Evolutionary conservation across 2,113 vertebrate species (phyloP), one percentile per base, ranked within the genome.

Genomic region (Cyanoramphus novaezelandiae): DNA sequence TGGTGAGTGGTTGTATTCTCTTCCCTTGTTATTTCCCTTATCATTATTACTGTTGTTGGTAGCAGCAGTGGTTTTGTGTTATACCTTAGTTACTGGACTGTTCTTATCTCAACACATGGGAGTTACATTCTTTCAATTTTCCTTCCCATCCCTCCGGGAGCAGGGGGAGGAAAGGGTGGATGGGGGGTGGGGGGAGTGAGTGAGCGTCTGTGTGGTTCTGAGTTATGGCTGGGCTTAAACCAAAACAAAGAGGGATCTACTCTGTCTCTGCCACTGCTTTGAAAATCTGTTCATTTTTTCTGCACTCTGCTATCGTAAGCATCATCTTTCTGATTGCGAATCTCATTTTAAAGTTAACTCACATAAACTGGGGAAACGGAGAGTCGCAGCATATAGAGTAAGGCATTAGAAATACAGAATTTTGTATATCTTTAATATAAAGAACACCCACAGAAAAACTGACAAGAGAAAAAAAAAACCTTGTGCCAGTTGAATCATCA

Each of bases 231-330:
- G 19, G 10, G 44, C 44, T 46, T 20, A 46, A 46, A 46, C 44
- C 44, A 46, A 9, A 5, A 46, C 44, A 20, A 46, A 91, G 60
- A 43, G 49, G 43, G 75, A 86, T 88, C 67, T 82, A 72, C 41
- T 95, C 74, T 46, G 17, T 62, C 62, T 94, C 49, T 93, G 78
- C 64, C 70, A 55, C n/a, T 46, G 28, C 71, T 85, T 70, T 63
- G 75, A 67, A 63, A 91, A 88, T 92, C 68, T 85, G n/a, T 35
- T 72, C 31, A 5, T 94, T 90, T 93, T 93, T 87, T 89, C 62
- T 82, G 59, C 44, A 79, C 62, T 76, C 41, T 88, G 43, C 21
- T 88, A 35, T 70, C 70, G 31, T 47, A 62, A 92, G 29, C 9
- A 82, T 17, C 50, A 70, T 83, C 71, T 82, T 90, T 89, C 53